Evolutionary conservation across 2,113 vertebrate genomes (phyloP), one percentile per base, ranked within the genome.

Genomic region (Cynoglossus semilaevis): DNA sequence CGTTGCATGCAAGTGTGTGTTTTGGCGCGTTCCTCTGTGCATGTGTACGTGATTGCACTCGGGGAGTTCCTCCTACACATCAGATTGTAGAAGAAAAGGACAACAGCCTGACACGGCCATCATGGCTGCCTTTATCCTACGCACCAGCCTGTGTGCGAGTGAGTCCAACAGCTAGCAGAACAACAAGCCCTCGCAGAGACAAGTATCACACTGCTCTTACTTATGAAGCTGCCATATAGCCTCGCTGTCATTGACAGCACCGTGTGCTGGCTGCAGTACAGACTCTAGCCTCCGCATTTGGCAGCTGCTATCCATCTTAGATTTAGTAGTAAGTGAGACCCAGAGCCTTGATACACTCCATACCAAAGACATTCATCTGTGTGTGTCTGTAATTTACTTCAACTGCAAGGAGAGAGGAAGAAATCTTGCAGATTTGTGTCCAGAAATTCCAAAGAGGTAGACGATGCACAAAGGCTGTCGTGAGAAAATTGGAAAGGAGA

Each of bases 1-100:
- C 71, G 74, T 70, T 66, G 51, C 35, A 5, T 44, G 51, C 22
- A 8, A 37, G 45, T 70, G 63, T 75, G 58, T 16, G 49, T 2
- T 53, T 61, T 41, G 19, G 15, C 41, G 2, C 42, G 22, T 62
- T 1, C 60, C 34, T 38, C 0, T 36, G 10, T 42, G 8, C 22
- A 18, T 46, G 8, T 45, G 11, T 54, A 18, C 29, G 14, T 45
- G 8, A 45, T 49, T 45, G 36, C 18, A 13, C 38, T 41, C 56
- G 57, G 54, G 50, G 63, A 65, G 76, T 74, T 70, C 82, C 76
- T 63, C 85, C 87, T 69, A 87, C 85, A 68, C 74, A 63, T 85
- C 81, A 84, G 78, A 87, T 83, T 81, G 74, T 63, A 74, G 53
- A 69, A 85, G 59, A 85, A 85, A 84, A 86, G 79, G 77, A 88